These are phyloP conservation scores for Pogonophryne albipinna DNA, from an alignment of 2,797 vertebrate species.

Conservation along the genomic window DNA sequence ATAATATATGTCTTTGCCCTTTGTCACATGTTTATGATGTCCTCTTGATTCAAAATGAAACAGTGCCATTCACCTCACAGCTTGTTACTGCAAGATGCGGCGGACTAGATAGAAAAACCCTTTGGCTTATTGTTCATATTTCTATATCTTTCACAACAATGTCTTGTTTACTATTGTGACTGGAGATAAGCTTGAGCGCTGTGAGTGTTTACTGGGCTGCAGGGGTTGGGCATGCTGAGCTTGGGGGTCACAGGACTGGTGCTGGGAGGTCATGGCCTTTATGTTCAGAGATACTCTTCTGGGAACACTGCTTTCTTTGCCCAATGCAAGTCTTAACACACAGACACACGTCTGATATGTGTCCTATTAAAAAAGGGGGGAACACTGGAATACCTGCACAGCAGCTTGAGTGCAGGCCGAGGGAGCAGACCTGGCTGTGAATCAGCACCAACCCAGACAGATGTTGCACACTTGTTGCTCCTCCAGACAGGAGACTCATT, in stretches of 20 bases:
- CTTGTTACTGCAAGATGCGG: slow-evolving; percentile 9
- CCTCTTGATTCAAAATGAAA: slow-evolving; percentile 23
- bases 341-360: slow-evolving; percentile 15
- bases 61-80: slow-evolving; percentile 6
- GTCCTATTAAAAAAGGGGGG: slow-evolving; percentile 65
- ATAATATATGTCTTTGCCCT: slow-evolving; percentile 36
- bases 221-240: slow-evolving; percentile 43
- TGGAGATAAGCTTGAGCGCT: slow-evolving; percentile 45
- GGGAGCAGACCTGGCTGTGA: slow-evolving; percentile 42
- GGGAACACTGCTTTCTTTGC: slow-evolving; percentile 55
- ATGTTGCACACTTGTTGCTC: slow-evolving; percentile 57
- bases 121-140: slow-evolving; percentile 34
- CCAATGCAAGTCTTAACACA: slow-evolving; percentile 39
- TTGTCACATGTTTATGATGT: slow-evolving; percentile 19
- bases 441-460: slow-evolving; percentile 38
- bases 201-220: slow-evolving; percentile 56
- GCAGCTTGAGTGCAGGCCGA: slow-evolving; percentile 44
- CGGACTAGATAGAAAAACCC: slow-evolving; percentile 27
- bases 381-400: slow-evolving; percentile 25
- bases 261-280: slow-evolving; percentile 68
- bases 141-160: slow-evolving; percentile 43
- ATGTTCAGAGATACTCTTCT: slow-evolving; percentile 71
- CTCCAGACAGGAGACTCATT: slow-evolving; percentile 31
- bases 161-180: slow-evolving; percentile 56
- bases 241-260: slow-evolving; percentile 48